A percentile compares a stretch with the other conserved stretches of the same genome.
Conservation (phyloP, 1,140 invertebrate genomes). For the Drosophila rufa region DNA sequence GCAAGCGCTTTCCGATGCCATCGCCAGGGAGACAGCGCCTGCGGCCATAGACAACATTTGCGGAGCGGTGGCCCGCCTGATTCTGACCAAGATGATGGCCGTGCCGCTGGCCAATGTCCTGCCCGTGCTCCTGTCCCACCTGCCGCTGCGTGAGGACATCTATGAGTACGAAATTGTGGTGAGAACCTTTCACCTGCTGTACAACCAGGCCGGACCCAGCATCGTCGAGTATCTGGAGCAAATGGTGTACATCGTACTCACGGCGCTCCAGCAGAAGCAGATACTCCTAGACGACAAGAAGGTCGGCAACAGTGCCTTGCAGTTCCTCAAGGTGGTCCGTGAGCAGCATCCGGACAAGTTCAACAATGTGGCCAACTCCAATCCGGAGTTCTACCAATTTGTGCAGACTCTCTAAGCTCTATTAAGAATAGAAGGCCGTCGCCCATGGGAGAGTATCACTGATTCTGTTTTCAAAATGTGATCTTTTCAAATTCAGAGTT, state of each 20-base stretch:
- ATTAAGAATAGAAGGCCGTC: too few relatives aligned
- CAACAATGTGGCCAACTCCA: constrained; percentile 72
- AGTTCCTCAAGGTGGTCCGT: constrained; percentile 86
- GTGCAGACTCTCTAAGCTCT: constrained; percentile 65
- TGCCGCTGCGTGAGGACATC: constrained; percentile 91
- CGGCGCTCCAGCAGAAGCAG: constrained; percentile 86
- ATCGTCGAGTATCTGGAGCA: constrained; percentile 86
- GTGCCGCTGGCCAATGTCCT: constrained; percentile 90
- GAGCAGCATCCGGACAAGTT: constrained; percentile 87
- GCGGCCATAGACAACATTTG: constrained; percentile 91
- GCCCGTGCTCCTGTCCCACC: constrained; percentile 89
- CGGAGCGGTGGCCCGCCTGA: constrained; percentile 91
- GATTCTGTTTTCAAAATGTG: too few relatives aligned
- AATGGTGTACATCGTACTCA: constrained; percentile 87
- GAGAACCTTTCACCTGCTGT: constrained; percentile 88
- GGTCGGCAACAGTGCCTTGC: constrained; percentile 77
- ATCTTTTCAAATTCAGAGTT: too few relatives aligned
- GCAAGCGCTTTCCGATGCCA: constrained; percentile 88
- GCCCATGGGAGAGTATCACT: too few relatives aligned
- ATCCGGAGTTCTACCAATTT: constrained; percentile 58
- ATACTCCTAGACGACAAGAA: constrained; percentile 54
- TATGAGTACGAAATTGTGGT: constrained; percentile 91
- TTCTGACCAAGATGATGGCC: constrained; percentile 88
- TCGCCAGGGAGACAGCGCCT: constrained; percentile 88
- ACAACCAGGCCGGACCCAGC: constrained; percentile 86